Percentiles rank a stretch among this genome's conserved stretches.
Conservation (phyloP, 2,888 invertebrate genomes). For the Pristionchus mayeri region DNA sequence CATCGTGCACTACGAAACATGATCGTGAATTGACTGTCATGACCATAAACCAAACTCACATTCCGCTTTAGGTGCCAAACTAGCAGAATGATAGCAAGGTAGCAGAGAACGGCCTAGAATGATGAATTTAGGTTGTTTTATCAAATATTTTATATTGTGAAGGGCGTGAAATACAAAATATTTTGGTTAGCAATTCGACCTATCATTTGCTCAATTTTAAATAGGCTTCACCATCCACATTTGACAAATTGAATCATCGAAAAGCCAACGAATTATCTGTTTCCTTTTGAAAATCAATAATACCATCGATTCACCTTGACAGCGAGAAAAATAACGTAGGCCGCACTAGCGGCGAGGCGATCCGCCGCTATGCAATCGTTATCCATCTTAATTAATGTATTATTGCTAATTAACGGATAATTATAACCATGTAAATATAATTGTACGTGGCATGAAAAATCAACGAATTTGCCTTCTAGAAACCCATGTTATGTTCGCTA, state of each 20-base stretch:
- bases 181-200: no score
- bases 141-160: background rate
- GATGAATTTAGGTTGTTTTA: background rate
- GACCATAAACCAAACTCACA: background rate
- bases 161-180: no score
- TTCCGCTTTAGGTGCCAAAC: conserved; percentile 21
- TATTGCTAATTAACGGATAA: no score
- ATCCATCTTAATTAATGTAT: background rate
- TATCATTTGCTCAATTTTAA: no score
- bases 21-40: background rate
- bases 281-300: no score
- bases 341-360: background rate
- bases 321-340: background rate
- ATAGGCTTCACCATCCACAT: no score
- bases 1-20: background rate
- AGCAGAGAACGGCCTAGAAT: conserved; percentile 5
- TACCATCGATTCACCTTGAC: background rate
- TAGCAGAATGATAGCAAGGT: background rate
- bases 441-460: no score
- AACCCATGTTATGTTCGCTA: no score
- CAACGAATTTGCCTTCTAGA: no score
- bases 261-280: no score
- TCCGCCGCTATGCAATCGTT: background rate
- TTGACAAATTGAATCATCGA: no score
- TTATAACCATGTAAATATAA: no score